These are phyloP conservation scores for Limenitis arthemis DNA, from an alignment of 2,888 invertebrate genomes.

Conservation along the genomic window DNA sequence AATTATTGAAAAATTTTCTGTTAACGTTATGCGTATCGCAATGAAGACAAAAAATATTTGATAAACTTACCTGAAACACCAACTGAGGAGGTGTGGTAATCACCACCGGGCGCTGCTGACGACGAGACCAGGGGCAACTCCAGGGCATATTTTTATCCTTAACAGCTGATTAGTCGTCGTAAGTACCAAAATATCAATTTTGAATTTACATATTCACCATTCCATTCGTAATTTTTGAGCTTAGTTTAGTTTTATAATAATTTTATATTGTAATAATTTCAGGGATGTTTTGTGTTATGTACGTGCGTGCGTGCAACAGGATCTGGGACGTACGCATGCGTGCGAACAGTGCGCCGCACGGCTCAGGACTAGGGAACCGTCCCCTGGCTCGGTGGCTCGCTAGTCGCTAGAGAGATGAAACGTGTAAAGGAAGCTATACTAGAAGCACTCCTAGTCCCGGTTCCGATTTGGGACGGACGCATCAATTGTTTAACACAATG, in stretches of 20 bases:
- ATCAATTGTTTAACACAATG: constrained; percentile 4
- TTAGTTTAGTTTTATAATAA: neutral
- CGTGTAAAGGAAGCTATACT: constrained; percentile 13
- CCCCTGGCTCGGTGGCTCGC: constrained; percentile 1
- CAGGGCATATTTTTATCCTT: constrained; percentile 48
- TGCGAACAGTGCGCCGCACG: constrained; percentile 47
- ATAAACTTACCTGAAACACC: constrained; percentile 48
- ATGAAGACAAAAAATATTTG: constrained; percentile 33
- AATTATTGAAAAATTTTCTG: neutral
- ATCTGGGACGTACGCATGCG: constrained; percentile 43
- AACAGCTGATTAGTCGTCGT: neutral
- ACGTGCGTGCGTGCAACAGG: constrained; percentile 44
- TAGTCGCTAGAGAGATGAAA: constrained; percentile 14
- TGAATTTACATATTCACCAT: neutral
- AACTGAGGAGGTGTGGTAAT: constrained; percentile 50
- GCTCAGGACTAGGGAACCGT: constrained; percentile 41
- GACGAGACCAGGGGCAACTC: constrained; percentile 63
- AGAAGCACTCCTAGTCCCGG: constrained; percentile 10
- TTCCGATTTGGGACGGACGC: constrained; percentile 10
- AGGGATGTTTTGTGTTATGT: neutral
- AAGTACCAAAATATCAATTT: neutral
- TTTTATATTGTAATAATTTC: neutral
- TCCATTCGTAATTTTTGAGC: neutral
- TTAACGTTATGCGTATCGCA: neutral
- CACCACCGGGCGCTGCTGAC: constrained; percentile 45